Evolutionary conservation across 2,888 invertebrate species (phyloP), one percentile per base, ranked within the genome.

Genomic region (Helleia helle): DNA sequence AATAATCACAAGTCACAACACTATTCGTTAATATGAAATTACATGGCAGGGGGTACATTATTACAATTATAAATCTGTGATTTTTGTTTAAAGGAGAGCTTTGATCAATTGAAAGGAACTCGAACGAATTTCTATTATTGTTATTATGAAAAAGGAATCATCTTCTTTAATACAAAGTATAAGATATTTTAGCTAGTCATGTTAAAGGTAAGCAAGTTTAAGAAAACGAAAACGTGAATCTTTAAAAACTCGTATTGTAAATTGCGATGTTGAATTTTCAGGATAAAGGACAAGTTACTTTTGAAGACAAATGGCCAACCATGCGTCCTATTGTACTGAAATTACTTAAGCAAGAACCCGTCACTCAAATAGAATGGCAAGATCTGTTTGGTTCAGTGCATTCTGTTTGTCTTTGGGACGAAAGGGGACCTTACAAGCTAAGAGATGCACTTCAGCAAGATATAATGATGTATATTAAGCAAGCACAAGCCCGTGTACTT

Each of bases 311-410:
- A 89, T 99, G 99, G 99, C 96, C 95, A 42, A 88, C 89, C 55
- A 97, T 98, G 93, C 90, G 96, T 52, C 95, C 95, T 7, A 95
- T 95, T 58, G 96, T 99, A 42, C 83, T 97, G 50, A 97, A 97
- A 76, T 87, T 99, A 46, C 85, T 99, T 37, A 91, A 95, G 63
- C 98, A 99, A 76, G 95, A 99, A 75, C 88, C 95, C 4, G 98
- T 99, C 1, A 92, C 94, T 8, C 93, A 96, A 59, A 87, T 88
- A 12, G 98, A 99, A 87, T 99, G 99, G 99, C 99, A 99, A 70
- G 96, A 97, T 75, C 86, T 99, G 36, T 99, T 99, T 80, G 97
- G 95, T 79, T 91, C 94, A 42, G 96, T 99, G 9, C 98, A 99
- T 83, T 89, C 93, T 46, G 96, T 99, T 8, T 97, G 97, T 71